These are phyloP conservation scores for Gadopsis bispinosus DNA, from an alignment of 2,797 vertebrate genomes.

Conservation along the genomic window DNA sequence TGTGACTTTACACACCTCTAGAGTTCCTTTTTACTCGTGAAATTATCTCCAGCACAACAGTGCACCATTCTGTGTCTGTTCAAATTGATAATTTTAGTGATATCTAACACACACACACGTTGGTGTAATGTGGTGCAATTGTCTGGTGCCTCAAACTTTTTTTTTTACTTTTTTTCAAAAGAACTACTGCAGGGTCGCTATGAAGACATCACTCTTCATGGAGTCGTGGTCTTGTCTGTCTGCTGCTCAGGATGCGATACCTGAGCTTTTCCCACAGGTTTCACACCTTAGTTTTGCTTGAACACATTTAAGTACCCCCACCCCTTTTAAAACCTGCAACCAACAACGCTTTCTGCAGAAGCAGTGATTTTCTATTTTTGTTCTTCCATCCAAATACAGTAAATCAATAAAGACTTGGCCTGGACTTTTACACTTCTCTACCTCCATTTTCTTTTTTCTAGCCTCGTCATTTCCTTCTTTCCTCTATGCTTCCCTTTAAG, in stretches of 20 bases:
- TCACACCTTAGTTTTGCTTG: conserved; percentile 42
- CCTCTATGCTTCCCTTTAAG: conserved; percentile 20
- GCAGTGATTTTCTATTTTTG: conserved; percentile 67
- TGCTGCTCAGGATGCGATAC: conserved; percentile 41
- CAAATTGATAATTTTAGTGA: neutral
- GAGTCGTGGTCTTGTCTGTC: conserved; percentile 25
- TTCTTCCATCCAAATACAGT: conserved; percentile 52
- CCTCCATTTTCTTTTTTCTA: conserved; percentile 14
- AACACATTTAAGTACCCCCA: conserved; percentile 51
- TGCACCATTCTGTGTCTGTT: neutral
- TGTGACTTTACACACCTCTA: neutral
- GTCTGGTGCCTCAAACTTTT: conserved; percentile 1
- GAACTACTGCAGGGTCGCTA: conserved; percentile 6
- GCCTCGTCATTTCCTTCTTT: conserved; percentile 35
- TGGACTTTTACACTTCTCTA: conserved; percentile 8
- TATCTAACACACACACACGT: too few species aligned
- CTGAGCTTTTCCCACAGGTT: conserved; percentile 61
- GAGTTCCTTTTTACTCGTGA: neutral
- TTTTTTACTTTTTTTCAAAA: conserved; percentile 7
- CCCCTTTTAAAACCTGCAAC: conserved; percentile 67
- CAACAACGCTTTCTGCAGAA: conserved; percentile 62
- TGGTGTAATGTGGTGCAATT: neutral
- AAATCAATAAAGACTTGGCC: conserved; percentile 53
- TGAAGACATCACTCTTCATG: conserved; percentile 8
- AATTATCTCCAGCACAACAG: conserved; percentile 7